phyloP scores from a whole-genome alignment of 1,140 invertebrate genomes.

The Drosophila pseudoobscura region DNA sequence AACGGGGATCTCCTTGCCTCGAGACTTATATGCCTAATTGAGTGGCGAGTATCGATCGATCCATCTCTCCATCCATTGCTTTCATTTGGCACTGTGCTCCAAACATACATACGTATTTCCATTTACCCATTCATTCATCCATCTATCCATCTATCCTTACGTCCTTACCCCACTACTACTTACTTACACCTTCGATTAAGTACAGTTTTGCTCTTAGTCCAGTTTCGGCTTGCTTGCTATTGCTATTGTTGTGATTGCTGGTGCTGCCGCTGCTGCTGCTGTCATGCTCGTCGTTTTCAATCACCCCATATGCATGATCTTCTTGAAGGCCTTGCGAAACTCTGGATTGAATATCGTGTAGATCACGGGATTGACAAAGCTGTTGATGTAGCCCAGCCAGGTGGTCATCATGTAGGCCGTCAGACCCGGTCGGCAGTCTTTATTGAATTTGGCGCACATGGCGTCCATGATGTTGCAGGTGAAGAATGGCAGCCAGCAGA shows the following conservation, averaged over 20 bases:
- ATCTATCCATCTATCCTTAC: neutral
- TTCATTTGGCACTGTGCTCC: constrained; percentile 55
- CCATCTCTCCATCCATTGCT: constrained; percentile 20
- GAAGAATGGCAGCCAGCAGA: constrained; percentile 99
- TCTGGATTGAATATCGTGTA: constrained; percentile 99
- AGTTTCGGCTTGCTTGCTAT: neutral
- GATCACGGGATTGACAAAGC: constrained; percentile 98
- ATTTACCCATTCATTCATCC: neutral
- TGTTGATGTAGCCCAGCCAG: constrained; percentile 99
- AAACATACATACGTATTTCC: constrained; percentile 22
- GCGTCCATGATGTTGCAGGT: constrained; percentile 98
- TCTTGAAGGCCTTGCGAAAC: constrained; percentile 99
- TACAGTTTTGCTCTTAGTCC: neutral
- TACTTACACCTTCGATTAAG: too few species aligned
- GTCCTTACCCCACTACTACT: too few species aligned
- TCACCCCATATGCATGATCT: constrained; percentile 90
- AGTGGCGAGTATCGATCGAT: constrained; percentile 51
- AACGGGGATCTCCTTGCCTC: neutral
- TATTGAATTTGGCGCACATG: constrained; percentile 93
- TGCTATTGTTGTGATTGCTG: constrained; percentile 2
- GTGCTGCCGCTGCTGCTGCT: constrained; percentile 5
- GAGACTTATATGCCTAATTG: constrained; percentile 56
- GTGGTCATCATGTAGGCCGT: constrained; percentile 97
- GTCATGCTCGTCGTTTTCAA: constrained; percentile 36
- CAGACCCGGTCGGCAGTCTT: constrained; percentile 92